Percentiles rank a stretch among this genome's conserved stretches.
These are phyloP conservation scores for Halotydeus destructor DNA, from an alignment of 1,140 invertebrate species.

Conservation along the genomic window DNA sequence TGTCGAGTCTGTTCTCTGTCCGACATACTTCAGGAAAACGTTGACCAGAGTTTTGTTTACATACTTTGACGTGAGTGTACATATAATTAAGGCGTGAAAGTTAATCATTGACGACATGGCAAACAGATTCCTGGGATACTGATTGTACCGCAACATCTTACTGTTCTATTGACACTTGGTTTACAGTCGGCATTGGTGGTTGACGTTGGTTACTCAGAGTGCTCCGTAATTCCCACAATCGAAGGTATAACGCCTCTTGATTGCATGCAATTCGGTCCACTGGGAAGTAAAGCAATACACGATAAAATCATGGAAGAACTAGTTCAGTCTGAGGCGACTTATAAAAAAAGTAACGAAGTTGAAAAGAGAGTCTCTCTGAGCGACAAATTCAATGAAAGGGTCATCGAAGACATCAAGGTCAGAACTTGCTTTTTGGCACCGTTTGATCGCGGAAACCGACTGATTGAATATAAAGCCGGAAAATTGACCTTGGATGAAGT, in stretches of 20 bases:
- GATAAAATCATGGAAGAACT: constrained; percentile 11
- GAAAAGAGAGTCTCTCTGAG: too few relatives aligned
- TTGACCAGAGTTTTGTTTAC: constrained; percentile 73
- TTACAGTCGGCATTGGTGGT: constrained; percentile 54
- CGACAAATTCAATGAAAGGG: constrained; percentile 18
- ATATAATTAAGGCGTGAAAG: background rate
- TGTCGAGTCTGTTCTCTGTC: constrained; percentile 65
- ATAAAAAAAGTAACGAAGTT: background rate
- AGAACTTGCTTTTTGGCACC: constrained; percentile 63
- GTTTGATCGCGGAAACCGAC: constrained; percentile 38
- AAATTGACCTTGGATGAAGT: constrained; percentile 7
- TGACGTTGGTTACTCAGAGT: constrained; percentile 66
- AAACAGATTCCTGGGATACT: constrained; percentile 38
- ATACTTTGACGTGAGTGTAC: constrained; percentile 61
- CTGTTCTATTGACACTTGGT: constrained; percentile 51
- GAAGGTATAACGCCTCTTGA: constrained; percentile 59
- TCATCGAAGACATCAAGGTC: constrained; percentile 33
- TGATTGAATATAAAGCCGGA: constrained; percentile 24
- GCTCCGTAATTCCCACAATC: constrained; percentile 50
- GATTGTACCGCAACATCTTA: constrained; percentile 53
- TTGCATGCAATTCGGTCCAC: constrained; percentile 49
- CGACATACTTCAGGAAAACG: constrained; percentile 55
- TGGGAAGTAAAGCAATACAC: constrained; percentile 44
- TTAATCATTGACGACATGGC: background rate
- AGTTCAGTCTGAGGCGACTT: constrained; percentile 3